A percentile compares a stretch with the other conserved stretches of the same genome.
phyloP scores from a whole-genome alignment of 1,140 invertebrate genomes.

The Littorina saxatilis region DNA sequence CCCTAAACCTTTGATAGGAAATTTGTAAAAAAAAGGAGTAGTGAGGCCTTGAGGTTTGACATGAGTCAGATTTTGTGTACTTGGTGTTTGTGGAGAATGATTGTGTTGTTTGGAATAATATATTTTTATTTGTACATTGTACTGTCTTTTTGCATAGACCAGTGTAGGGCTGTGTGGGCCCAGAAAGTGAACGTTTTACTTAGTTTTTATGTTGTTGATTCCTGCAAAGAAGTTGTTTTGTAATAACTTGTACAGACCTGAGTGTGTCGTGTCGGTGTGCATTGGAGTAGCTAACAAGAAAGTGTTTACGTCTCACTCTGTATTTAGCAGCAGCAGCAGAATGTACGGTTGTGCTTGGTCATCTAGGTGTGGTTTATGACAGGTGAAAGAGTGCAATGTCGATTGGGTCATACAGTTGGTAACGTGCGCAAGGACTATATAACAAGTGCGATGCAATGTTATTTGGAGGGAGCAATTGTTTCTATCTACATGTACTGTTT shows the following conservation, averaged over 20 bases:
- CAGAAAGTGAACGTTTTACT: not conserved
- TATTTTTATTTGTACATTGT: not conserved
- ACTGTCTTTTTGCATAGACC: not conserved
- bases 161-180: not conserved
- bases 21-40: too few species aligned
- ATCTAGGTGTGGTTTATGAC: not conserved
- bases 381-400: constrained; percentile 5
- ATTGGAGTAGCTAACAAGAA: constrained; percentile 7
- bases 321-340: constrained; percentile 16
- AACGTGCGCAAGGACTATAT: too few species aligned
- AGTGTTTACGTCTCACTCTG: not conserved
- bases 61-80: too few species aligned
- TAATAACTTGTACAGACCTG: constrained; percentile 13
- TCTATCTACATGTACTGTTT: not conserved
- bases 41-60: too few species aligned
- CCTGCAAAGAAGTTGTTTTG: constrained; percentile 12
- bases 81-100: too few species aligned
- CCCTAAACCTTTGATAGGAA: too few species aligned
- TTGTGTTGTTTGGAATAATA: not conserved
- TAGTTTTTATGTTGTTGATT: not conserved
- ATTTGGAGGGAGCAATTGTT: not conserved
- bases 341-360: not conserved
- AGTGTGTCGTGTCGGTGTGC: constrained; percentile 4
- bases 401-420: not conserved
- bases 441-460: too few species aligned